Percentiles rank a stretch among this genome's conserved stretches.
phyloP scores from a whole-genome alignment of 2,888 invertebrate genomes.

The Hemithea aestivaria region DNA sequence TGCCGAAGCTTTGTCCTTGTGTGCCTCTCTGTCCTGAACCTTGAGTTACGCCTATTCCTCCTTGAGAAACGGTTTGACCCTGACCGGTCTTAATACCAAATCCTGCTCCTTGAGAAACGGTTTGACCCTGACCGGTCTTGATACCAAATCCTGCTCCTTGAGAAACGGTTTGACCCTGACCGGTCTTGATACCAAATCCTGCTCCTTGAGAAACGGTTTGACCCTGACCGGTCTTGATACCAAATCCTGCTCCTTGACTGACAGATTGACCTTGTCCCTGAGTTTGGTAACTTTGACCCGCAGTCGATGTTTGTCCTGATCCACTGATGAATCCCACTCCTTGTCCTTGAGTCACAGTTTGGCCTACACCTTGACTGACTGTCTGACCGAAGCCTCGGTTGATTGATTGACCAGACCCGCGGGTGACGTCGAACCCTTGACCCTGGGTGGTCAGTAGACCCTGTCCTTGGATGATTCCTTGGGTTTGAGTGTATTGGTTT shows the following conservation, averaged over 20 bases:
- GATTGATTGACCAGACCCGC: slow-evolving; percentile 22
- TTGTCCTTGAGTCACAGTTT: slow-evolving; percentile 24
- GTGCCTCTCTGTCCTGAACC: slow-evolving; percentile 26
- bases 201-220: slow-evolving; percentile 14
- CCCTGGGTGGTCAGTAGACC: slow-evolving; percentile 21
- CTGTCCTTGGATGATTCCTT: slow-evolving; percentile 26
- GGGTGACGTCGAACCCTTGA: slow-evolving; percentile 21
- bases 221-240: slow-evolving; percentile 21
- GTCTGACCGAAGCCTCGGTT: slow-evolving; percentile 27
- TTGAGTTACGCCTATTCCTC: slow-evolving; percentile 20
- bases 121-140: slow-evolving; percentile 13
- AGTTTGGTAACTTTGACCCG: slow-evolving; percentile 21
- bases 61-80: slow-evolving; percentile 6
- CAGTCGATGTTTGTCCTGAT: slow-evolving; percentile 20
- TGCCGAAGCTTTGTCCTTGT: slow-evolving; percentile 19
- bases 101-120: slow-evolving; percentile 17
- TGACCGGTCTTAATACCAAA: slow-evolving; percentile 6
- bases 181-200: slow-evolving; percentile 16
- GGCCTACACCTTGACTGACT: slow-evolving; percentile 24
- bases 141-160: slow-evolving; percentile 17
- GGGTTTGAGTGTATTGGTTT: slow-evolving; percentile 30
- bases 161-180: slow-evolving; percentile 19
- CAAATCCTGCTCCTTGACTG: slow-evolving; percentile 23
- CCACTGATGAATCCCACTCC: slow-evolving; percentile 22
- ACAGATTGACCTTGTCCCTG: slow-evolving; percentile 18